Evolutionary conservation across 2,888 invertebrate genomes (phyloP), one percentile per base, ranked within the genome.

Genomic region (Frankliniella fusca): DNA sequence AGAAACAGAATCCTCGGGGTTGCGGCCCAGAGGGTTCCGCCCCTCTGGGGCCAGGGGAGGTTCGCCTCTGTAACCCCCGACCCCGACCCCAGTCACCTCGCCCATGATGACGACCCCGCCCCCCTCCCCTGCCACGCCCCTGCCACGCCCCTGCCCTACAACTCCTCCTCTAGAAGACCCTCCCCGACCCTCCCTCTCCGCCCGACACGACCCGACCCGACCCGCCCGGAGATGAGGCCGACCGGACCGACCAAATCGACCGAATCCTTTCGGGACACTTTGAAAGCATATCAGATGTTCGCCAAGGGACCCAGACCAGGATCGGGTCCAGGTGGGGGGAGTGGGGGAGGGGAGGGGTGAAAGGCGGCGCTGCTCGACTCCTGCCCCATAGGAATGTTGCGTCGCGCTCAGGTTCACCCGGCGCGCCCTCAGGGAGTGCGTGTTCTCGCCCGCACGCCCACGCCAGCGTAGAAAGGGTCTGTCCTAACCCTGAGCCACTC

Each of bases 241-340:
- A n/a, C n/a, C n/a, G n/a, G 38, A 5, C 61, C 61, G 23, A 23
- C 70, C 70, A 76, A 76, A 76, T 76, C 27, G 70, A 76, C 70
- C 70, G 70, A 76, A 76, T 76, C 70, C 70, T 76, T 76, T 76
- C 70, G 70, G 70, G 70, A 76, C 70, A 76, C 70, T 76, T 27
- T 27, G 70, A 76, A 27, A 76, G 27, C 70, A 27, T 76, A 76
- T 76, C 70, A 9, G 27, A 27, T 76, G 70, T 76, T 76, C 27
- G 27, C 23, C 27, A 27, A 38, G 38, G 38, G 38, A 38, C 38
- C 38, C 38, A 38, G 38, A 38, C 5, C 38, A 38, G 38, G 38
- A 38, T 38, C 11, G 27, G 70, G 27, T 23, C 70, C 15, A 0
- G 54, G 15, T 11, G 10, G 54, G 54, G 15, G 54, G 0, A 5